These are phyloP conservation scores for Macrosteles quadrilineatus DNA, from an alignment of 1,140 invertebrate species.

Conservation along the genomic window DNA sequence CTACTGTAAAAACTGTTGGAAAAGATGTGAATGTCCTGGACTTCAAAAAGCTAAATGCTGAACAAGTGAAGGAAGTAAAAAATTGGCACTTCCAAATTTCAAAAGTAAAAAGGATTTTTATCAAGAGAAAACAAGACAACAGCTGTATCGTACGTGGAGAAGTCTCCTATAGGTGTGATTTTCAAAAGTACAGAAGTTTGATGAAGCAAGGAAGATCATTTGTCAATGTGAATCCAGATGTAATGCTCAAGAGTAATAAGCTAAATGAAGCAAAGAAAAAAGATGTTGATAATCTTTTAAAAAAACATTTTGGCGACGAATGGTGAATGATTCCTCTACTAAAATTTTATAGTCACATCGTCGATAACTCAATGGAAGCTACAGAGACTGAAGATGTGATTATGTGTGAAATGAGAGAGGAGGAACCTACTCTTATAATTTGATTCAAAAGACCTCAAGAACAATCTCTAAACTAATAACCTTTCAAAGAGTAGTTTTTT, in stretches of 20 bases:
- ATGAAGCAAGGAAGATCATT: not conserved
- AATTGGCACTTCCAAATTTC: conserved; percentile 36
- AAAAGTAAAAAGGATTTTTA: conserved; percentile 32
- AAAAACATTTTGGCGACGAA: conserved; percentile 30
- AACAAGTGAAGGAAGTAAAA: not conserved
- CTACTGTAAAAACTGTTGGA: conserved; percentile 30
- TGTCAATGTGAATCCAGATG: not conserved
- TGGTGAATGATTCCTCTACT: not conserved
- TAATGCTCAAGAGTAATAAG: not conserved
- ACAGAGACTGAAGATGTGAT: not conserved
- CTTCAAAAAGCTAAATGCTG: conserved; percentile 23
- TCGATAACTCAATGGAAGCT: not conserved
- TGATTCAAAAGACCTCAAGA: not conserved
- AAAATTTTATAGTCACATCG: not conserved
- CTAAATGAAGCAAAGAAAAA: not conserved
- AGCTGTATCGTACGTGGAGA: conserved; percentile 31
- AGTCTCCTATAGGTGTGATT: conserved; percentile 11
- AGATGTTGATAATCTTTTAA: conserved; percentile 19
- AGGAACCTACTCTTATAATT: not conserved
- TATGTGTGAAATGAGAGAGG: not conserved
- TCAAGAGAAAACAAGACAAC: conserved; percentile 12
- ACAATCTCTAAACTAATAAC: too few relatives aligned
- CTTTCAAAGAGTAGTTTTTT: too few relatives aligned
- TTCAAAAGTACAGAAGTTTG: not conserved
- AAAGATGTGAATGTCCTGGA: conserved; percentile 23